Conservation (phyloP, 2,888 invertebrate genomes). For the Girardia tigrina region DNA sequence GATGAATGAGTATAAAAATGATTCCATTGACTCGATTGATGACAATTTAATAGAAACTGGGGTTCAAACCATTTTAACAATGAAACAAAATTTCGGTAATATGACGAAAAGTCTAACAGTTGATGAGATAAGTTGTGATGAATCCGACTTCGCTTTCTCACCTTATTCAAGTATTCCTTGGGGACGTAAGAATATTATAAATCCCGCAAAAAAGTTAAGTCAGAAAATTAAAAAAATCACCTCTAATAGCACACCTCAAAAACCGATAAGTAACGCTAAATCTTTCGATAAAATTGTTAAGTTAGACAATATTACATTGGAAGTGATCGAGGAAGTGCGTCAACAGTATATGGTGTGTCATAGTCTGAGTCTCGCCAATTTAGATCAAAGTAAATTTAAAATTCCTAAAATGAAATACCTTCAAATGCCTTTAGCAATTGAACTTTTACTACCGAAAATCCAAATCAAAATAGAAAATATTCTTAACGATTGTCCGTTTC, state of each 20-base stretch:
- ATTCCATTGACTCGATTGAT: not conserved
- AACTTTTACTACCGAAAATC: not conserved
- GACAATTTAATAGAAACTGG: not conserved
- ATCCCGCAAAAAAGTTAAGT: not conserved
- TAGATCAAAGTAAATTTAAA: not conserved
- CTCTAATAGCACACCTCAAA: not conserved
- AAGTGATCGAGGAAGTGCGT: not conserved
- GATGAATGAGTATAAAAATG: slow-evolving; percentile 2
- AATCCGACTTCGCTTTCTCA: not conserved
- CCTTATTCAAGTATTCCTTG: not conserved
- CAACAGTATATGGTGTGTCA: not conserved
- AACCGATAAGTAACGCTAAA: not conserved
- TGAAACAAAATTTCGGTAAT: not conserved
- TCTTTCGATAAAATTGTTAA: not conserved
- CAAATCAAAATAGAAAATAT: slow-evolving; percentile 2
- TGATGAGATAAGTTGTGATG: not conserved
- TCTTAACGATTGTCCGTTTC: not conserved
- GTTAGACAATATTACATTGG: not conserved
- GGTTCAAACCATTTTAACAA: not conserved
- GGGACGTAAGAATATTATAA: not conserved
- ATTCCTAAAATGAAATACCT: not conserved
- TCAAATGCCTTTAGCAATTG: not conserved
- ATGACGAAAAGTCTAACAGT: not conserved
- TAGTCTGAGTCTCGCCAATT: not conserved
- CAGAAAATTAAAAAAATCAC: not conserved